Evolutionary conservation across 2,797 vertebrate genomes (phyloP).

Genomic region (Phaenicophaeus curvirostris): DNA sequence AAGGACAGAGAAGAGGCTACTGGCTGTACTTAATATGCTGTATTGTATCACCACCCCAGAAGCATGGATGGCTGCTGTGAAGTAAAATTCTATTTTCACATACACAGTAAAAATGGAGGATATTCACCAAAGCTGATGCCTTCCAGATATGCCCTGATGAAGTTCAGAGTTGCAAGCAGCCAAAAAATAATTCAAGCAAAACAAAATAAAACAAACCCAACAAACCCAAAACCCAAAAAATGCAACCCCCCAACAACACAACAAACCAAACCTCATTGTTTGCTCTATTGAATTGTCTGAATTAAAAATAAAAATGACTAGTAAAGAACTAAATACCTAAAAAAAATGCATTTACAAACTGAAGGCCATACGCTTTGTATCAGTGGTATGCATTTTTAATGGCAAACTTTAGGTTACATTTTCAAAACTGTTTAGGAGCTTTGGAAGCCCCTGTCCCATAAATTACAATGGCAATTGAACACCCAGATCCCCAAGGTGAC

Average conservation of each 20-base stretch:
- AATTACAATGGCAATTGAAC: not conserved
- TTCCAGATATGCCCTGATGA: not conserved
- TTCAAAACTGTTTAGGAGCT: not conserved
- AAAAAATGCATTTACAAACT: not conserved
- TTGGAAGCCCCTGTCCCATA: not conserved
- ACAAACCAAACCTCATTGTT: not conserved
- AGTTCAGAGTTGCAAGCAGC: not conserved
- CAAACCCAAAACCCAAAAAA: too few relatives aligned
- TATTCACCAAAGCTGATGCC: not conserved
- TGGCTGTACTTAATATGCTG: not conserved
- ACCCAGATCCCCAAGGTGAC: not conserved
- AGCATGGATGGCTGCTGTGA: not conserved
- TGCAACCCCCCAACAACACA: too few relatives aligned
- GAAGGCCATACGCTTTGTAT: not conserved
- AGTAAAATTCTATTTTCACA: not conserved
- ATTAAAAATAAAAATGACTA: not conserved
- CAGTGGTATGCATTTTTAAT: rapidly evolving
- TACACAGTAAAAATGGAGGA: not conserved
- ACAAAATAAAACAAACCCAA: too few relatives aligned
- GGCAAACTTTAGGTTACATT: not conserved
- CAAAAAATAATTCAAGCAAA: not conserved
- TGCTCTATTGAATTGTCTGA: not conserved
- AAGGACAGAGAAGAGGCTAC: not conserved
- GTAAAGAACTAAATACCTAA: not conserved
- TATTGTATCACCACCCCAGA: not conserved